Conservation (phyloP, 2,113 vertebrate species). For the Phycodurus eques region DNA sequence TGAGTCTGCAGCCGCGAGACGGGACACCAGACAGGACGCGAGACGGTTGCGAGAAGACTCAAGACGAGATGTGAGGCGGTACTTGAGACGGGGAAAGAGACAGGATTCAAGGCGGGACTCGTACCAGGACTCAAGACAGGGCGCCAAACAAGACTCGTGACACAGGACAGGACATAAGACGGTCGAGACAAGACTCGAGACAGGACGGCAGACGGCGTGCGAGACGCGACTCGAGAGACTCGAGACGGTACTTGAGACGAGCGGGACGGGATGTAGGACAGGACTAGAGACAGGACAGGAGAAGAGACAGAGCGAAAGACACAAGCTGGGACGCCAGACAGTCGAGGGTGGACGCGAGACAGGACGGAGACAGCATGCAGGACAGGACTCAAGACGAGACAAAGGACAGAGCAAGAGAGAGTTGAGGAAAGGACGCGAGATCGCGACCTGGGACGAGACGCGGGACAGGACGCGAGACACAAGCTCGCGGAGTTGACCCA, state of each 20-base stretch:
- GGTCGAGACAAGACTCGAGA: not conserved
- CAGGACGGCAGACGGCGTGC: not conserved
- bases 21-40: too few relatives aligned
- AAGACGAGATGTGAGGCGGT: not conserved
- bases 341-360: not conserved
- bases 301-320: too few relatives aligned
- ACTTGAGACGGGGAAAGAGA: not conserved
- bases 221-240: too few relatives aligned
- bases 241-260: not conserved
- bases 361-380: not conserved
- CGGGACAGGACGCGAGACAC: not conserved
- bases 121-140: not conserved
- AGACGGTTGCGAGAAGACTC: not conserved
- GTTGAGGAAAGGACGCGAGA: not conserved
- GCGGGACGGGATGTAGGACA: not conserved
- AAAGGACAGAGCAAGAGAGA: too few relatives aligned
- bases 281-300: not conserved
- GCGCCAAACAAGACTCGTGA: too few relatives aligned
- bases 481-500: conserved; percentile 57
- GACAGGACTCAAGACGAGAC: too few relatives aligned
- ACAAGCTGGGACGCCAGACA: not conserved
- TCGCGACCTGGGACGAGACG: not conserved
- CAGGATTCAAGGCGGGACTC: not conserved
- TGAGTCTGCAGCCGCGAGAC: too few relatives aligned
- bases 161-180: not conserved